Evolutionary conservation across 92 coral and sea anemone genomes (phyloP).

Genomic region (Bergia puertoricense): DNA sequence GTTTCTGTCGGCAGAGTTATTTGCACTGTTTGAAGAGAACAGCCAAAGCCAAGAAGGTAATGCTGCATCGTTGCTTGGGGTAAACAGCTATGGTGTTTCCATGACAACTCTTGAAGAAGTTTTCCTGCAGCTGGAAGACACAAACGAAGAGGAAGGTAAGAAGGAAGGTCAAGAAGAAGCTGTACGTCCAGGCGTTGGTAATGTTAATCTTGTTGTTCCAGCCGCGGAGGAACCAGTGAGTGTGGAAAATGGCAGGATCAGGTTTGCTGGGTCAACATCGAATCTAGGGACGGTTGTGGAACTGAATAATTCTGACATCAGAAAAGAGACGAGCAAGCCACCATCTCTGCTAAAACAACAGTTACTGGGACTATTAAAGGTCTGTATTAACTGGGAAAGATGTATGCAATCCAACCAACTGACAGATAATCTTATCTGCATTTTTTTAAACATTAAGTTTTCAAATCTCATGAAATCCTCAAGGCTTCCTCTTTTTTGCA

Average conservation of each 20-base stretch:
- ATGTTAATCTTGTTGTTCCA: constrained; percentile 28
- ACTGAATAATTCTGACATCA: constrained; percentile 51
- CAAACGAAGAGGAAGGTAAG: constrained; percentile 52
- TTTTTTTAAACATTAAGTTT: too few species aligned
- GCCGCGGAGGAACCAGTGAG: constrained; percentile 12
- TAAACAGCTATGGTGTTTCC: constrained; percentile 90
- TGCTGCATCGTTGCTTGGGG: constrained; percentile 74
- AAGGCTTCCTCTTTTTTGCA: too few species aligned
- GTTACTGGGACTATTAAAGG: constrained; percentile 71
- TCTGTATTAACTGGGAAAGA: neutral
- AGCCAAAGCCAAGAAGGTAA: constrained; percentile 60
- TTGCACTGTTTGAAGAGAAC: constrained; percentile 76
- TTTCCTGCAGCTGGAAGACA: constrained; percentile 86
- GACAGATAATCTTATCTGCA: too few species aligned
- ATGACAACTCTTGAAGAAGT: constrained; percentile 97
- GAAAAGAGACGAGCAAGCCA: constrained; percentile 44
- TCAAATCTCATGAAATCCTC: too few species aligned
- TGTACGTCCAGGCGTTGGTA: neutral
- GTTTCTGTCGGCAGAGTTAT: constrained; percentile 55
- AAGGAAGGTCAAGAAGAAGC: constrained; percentile 10
- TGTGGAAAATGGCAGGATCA: constrained; percentile 45
- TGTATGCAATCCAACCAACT: too few species aligned
- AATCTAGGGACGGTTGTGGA: constrained; percentile 66
- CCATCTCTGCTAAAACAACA: constrained; percentile 60
- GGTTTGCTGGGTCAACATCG: constrained; percentile 24